Percentiles rank a stretch among this genome's conserved stretches.
Evolutionary conservation across 2,797 vertebrate genomes (phyloP).

Genomic region (Pampus argenteus): DNA sequence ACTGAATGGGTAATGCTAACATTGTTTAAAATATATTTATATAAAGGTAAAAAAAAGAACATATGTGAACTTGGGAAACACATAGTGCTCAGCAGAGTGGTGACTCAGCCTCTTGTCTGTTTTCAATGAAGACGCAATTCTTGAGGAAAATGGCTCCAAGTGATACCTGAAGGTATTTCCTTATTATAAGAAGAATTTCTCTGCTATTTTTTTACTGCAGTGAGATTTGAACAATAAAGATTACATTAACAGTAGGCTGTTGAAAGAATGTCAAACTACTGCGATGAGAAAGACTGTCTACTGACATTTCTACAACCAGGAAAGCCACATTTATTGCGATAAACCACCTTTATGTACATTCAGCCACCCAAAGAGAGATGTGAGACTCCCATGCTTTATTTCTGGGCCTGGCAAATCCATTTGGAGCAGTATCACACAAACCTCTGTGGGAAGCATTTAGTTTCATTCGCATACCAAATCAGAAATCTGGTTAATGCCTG

Average conservation of each 20-base stretch:
- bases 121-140: slow-evolving; percentile 62
- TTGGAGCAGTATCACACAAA: slow-evolving; percentile 49
- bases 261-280: slow-evolving; percentile 6
- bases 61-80: neutral
- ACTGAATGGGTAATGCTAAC: slow-evolving; percentile 19
- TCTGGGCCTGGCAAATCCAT: slow-evolving; percentile 43
- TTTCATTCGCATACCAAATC: slow-evolving; percentile 50
- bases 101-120: slow-evolving; percentile 17
- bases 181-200: slow-evolving; percentile 51
- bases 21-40: neutral
- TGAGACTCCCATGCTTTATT: slow-evolving; percentile 32
- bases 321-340: neutral
- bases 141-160: slow-evolving; percentile 49
- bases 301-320: slow-evolving; percentile 13
- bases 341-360: slow-evolving; percentile 20
- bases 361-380: slow-evolving; percentile 11
- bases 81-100: neutral
- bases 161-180: slow-evolving; percentile 55
- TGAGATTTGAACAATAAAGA: slow-evolving; percentile 37
- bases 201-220: slow-evolving; percentile 2
- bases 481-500: slow-evolving; percentile 56
- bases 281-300: neutral
- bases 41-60: neutral
- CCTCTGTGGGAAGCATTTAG: slow-evolving; percentile 36
- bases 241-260: slow-evolving; percentile 2